These are phyloP conservation scores for Poeciliopsis turrubarensis DNA, from an alignment of 2,113 vertebrate genomes.

Conservation along the genomic window DNA sequence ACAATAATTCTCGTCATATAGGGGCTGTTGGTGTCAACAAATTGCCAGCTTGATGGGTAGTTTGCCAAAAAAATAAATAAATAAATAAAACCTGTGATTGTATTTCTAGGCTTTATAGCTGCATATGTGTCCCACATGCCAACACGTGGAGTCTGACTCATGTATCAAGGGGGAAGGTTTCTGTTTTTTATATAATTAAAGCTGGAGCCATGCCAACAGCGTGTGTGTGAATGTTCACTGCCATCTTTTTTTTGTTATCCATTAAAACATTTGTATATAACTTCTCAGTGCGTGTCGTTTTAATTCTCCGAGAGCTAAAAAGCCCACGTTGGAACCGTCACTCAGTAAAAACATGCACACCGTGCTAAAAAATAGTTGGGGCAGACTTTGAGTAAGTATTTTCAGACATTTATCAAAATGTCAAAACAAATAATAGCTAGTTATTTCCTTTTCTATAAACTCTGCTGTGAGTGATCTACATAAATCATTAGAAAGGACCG, in stretches of 20 bases:
- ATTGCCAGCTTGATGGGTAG: slow-evolving; percentile 50
- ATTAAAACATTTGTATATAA: slow-evolving; percentile 82
- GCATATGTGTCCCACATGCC: slow-evolving; percentile 37
- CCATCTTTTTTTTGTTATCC: slow-evolving; percentile 79
- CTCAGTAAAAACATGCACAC: too few relatives aligned
- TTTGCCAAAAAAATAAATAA: slow-evolving; percentile 57
- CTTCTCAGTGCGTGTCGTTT: neutral
- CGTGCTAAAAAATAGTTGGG: too few relatives aligned
- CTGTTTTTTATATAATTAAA: slow-evolving; percentile 49
- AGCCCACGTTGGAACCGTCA: neutral
- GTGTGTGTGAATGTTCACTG: slow-evolving; percentile 69
- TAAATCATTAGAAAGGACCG: too few relatives aligned
- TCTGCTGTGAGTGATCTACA: too few relatives aligned
- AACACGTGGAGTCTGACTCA: slow-evolving; percentile 40
- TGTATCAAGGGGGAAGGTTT: slow-evolving; percentile 38
- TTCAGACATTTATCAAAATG: too few relatives aligned
- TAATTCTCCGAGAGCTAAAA: neutral
- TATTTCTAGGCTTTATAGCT: slow-evolving; percentile 64
- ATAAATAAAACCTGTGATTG: slow-evolving; percentile 52
- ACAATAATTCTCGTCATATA: slow-evolving; percentile 58
- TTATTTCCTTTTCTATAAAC: too few relatives aligned
- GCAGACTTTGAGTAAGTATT: too few relatives aligned
- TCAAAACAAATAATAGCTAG: too few relatives aligned
- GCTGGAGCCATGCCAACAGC: slow-evolving; percentile 49
- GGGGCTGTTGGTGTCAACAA: slow-evolving; percentile 47